Evolutionary conservation across 1,140 invertebrate species (phyloP), one percentile per base, ranked within the genome.

Genomic region (Drosophila serrata): DNA sequence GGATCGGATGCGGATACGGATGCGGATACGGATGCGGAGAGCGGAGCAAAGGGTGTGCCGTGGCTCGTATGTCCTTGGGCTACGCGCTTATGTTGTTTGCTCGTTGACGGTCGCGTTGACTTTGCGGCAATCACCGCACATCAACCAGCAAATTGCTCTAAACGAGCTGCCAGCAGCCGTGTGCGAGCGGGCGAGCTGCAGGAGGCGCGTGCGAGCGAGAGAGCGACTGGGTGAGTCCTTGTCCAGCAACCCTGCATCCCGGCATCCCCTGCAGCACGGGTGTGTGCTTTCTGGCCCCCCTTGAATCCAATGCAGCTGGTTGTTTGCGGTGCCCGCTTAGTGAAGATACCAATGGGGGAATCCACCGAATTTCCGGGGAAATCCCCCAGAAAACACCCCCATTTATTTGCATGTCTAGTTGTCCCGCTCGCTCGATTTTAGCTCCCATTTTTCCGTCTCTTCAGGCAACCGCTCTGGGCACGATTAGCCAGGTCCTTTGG

Each of bases 91-190:
- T 75, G 90, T 91, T 90, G 85, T 90, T 86, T 91, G 79, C 86
- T 88, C 90, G 91, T 92, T 90, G 90, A 92, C 91, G 90, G 91
- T 92, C 79, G 86, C 90, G 81, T 85, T 92, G 82, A 91, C 88
- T 91, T 91, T 86, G 90, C 56, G 80, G 81, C 88, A 91, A 91
- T 91, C 90, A 91, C 90, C 90, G 88, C 88, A 90, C 90, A 91
- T 90, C 81, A 91, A 91, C 90, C 84, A 88, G 90, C 79, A 91
- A 91, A 91, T 91, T 77, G 85, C 81, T 91, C 79, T 85, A 91
- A 91, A 78, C 85, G 85, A 84, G 81, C 77, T 56, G 55, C 61
- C 59, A 35, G 43, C 51, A 57, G 42, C 43, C 27, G 22, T 51
- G 74, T 58, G 74, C 55, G 53, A 40, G 65, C 65, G 74, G 58